Conservation (phyloP, 1,140 invertebrate species). For the Amyelois transitella region DNA sequence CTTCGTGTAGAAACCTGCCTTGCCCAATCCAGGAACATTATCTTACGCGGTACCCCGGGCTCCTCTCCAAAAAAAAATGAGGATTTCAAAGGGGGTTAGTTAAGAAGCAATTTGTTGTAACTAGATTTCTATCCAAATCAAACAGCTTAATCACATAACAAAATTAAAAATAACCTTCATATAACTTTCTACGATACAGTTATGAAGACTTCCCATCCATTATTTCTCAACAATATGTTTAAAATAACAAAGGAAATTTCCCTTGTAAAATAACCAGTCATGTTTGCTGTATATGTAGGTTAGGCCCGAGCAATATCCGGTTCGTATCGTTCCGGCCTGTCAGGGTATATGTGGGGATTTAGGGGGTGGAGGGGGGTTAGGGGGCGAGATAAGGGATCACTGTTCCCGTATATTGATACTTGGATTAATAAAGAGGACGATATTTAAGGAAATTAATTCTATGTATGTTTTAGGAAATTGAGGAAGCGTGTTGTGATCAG, state of each 20-base stretch:
- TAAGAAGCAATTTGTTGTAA: too few relatives aligned
- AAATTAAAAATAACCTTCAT: too few relatives aligned
- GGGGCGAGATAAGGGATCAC: conserved; percentile 4
- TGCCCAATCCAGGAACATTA: too few relatives aligned
- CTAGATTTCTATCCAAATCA: too few relatives aligned
- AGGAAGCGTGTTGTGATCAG: too few relatives aligned
- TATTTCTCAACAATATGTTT: neutral
- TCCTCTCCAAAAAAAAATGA: too few relatives aligned
- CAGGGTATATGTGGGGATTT: conserved; percentile 28
- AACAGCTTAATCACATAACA: too few relatives aligned
- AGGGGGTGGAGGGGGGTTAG: conserved; percentile 8
- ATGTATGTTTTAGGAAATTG: conserved; percentile 1
- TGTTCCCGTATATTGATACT: conserved; percentile 12
- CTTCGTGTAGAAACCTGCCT: too few relatives aligned
- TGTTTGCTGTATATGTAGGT: conserved; percentile 1
- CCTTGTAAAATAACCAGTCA: neutral
- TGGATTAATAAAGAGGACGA: neutral
- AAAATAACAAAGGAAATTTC: neutral
- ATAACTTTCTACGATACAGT: too few relatives aligned
- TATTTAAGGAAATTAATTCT: neutral
- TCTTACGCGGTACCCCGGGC: too few relatives aligned
- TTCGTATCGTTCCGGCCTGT: conserved; percentile 23
- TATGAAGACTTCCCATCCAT: too few relatives aligned
- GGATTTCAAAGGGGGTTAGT: too few relatives aligned
- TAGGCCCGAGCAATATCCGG: conserved; percentile 38